phyloP scores from a whole-genome alignment of 2,797 vertebrate genomes.

The Phoeniculus purpureus region DNA sequence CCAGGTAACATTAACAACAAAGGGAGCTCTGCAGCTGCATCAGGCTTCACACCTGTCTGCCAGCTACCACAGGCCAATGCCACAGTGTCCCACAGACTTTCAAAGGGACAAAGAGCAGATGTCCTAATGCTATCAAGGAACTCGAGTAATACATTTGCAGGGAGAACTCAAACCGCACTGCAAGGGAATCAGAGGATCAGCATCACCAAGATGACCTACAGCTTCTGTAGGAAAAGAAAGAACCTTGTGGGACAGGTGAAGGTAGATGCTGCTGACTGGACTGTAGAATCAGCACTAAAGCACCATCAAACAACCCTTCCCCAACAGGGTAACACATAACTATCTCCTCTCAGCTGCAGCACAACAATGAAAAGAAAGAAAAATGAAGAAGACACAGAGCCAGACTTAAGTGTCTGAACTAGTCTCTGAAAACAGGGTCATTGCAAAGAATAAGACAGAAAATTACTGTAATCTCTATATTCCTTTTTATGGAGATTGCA shows the following conservation, averaged over 20 bases:
- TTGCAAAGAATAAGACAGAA: slow-evolving; percentile 7
- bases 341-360: neutral
- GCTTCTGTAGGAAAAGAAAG: neutral
- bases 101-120: neutral
- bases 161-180: neutral
- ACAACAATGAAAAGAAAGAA: neutral
- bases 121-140: neutral
- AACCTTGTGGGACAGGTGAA: neutral
- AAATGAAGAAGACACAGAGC: neutral
- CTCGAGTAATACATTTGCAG: neutral
- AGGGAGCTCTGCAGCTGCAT: neutral
- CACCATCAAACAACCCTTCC: neutral
- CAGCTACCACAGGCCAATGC: neutral
- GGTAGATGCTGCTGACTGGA: neutral
- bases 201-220: neutral
- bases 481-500: neutral
- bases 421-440: neutral
- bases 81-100: neutral
- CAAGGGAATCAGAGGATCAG: neutral
- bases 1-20: neutral
- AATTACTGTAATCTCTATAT: neutral
- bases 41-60: accelerated
- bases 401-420: neutral
- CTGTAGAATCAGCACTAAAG: neutral
- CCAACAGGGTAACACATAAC: neutral